These are phyloP conservation scores for Himalopsyche japonica DNA, from an alignment of 2,888 invertebrate genomes.

Conservation along the genomic window DNA sequence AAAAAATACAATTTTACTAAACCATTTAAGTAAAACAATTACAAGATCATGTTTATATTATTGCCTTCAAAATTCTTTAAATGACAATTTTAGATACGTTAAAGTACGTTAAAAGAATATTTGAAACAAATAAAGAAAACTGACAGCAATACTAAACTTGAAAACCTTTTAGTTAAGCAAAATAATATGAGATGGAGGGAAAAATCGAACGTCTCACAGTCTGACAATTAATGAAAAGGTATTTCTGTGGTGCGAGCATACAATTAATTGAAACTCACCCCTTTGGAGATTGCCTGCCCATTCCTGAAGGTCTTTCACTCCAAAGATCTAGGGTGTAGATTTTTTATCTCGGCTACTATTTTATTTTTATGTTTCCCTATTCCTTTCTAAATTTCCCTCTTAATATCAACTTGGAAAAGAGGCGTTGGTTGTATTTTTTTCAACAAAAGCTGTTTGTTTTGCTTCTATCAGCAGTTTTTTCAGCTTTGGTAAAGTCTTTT, in stretches of 20 bases:
- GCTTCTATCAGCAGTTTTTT: not conserved
- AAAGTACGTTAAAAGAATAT: too few species aligned
- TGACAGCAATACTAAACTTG: too few species aligned
- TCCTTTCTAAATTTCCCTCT: not conserved
- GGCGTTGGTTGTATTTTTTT: not conserved
- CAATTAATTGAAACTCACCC: conserved; percentile 30
- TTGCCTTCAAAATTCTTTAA: too few species aligned
- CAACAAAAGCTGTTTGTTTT: conserved; percentile 10
- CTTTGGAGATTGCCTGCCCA: not conserved
- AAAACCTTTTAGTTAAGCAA: not conserved
- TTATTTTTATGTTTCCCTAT: conserved; percentile 23
- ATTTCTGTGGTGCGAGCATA: not conserved
- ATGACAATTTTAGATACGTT: too few species aligned
- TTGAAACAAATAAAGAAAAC: too few species aligned
- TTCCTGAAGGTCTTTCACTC: conserved; percentile 11
- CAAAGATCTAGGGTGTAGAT: conserved; percentile 8
- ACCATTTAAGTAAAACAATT: too few species aligned
- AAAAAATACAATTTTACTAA: too few species aligned
- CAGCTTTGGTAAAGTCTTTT: not conserved
- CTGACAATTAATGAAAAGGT: not conserved
- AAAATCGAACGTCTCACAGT: not conserved
- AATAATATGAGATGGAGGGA: not conserved
- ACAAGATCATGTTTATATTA: too few species aligned
- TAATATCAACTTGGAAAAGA: not conserved
- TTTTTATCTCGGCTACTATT: conserved; percentile 29